Conservation (phyloP, 1,140 invertebrate species). For the Varroa destructor region DNA sequence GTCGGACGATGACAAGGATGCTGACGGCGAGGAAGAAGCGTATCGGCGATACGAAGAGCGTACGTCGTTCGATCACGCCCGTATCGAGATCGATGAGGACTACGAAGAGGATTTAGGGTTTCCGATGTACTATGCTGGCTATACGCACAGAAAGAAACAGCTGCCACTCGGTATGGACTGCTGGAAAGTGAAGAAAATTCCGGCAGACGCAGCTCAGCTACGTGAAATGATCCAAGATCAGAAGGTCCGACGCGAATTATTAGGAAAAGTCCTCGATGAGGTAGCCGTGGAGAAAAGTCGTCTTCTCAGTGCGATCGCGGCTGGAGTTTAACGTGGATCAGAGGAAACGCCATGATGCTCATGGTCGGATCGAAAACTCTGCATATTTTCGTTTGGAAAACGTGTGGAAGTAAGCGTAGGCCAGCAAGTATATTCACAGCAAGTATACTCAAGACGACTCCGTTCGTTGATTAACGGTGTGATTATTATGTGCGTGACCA, state of each 20-base stretch:
- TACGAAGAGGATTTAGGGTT: slow-evolving; percentile 14
- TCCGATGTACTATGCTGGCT: slow-evolving; percentile 25
- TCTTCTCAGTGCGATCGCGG: not conserved
- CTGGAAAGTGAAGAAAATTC: slow-evolving; percentile 22
- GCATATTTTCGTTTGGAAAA: too few species aligned
- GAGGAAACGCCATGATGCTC: too few species aligned
- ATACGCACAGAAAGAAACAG: slow-evolving; percentile 15
- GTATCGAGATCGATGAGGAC: slow-evolving; percentile 13
- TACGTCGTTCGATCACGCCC: slow-evolving; percentile 2
- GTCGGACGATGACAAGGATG: slow-evolving; percentile 1
- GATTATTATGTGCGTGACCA: too few species aligned
- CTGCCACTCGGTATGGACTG: slow-evolving; percentile 17
- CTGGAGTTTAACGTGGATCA: too few species aligned
- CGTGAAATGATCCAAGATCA: slow-evolving; percentile 14
- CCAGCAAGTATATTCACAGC: too few species aligned
- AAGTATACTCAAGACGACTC: too few species aligned
- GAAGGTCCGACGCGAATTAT: slow-evolving; percentile 8
- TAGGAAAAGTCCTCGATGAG: slow-evolving; percentile 14
- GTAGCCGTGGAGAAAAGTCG: not conserved
- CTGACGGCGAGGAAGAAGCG: slow-evolving; percentile 6
- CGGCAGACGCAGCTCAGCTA: not conserved
- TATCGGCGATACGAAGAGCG: slow-evolving; percentile 19
- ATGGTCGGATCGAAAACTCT: too few species aligned
- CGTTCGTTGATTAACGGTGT: too few species aligned
- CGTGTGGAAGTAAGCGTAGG: too few species aligned